These are phyloP conservation scores for Carettochelys insculpta DNA, from an alignment of 2,113 vertebrate genomes.

Conservation along the genomic window DNA sequence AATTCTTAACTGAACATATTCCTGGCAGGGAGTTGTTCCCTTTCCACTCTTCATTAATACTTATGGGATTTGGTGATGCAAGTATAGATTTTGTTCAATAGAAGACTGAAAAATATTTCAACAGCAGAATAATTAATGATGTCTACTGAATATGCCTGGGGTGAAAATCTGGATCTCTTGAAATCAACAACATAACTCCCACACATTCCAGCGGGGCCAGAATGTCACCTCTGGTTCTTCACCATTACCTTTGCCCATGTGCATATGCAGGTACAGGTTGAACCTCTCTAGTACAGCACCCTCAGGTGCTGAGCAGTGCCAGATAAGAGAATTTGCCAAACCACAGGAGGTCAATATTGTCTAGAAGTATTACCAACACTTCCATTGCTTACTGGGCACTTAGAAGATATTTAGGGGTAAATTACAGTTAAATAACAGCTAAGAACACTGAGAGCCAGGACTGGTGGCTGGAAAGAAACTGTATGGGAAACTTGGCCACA, in stretches of 20 bases:
- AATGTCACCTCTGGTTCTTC: background rate
- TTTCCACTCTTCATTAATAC: background rate
- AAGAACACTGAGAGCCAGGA: too few species aligned
- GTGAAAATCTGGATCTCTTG: background rate
- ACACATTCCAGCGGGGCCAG: background rate
- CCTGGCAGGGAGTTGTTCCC: background rate
- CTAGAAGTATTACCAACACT: too few species aligned
- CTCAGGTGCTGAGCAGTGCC: too few species aligned
- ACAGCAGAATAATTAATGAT: background rate
- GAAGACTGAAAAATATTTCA: background rate
- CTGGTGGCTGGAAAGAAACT: too few species aligned
- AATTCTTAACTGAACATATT: background rate
- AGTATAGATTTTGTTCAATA: background rate
- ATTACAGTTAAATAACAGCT: too few species aligned
- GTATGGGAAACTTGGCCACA: too few species aligned
- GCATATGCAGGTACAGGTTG: constrained; percentile 18
- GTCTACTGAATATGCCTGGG: background rate
- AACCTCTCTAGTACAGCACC: too few species aligned
- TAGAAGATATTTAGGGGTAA: too few species aligned
- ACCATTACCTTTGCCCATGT: background rate
- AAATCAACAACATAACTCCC: constrained; percentile 4
- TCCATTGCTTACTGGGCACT: too few species aligned
- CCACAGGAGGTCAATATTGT: too few species aligned
- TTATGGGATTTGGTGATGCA: background rate
- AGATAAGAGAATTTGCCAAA: too few species aligned